Base-by-base conservation (phyloP, 1,140 invertebrate species). In the Drosophila melanica region DNA sequence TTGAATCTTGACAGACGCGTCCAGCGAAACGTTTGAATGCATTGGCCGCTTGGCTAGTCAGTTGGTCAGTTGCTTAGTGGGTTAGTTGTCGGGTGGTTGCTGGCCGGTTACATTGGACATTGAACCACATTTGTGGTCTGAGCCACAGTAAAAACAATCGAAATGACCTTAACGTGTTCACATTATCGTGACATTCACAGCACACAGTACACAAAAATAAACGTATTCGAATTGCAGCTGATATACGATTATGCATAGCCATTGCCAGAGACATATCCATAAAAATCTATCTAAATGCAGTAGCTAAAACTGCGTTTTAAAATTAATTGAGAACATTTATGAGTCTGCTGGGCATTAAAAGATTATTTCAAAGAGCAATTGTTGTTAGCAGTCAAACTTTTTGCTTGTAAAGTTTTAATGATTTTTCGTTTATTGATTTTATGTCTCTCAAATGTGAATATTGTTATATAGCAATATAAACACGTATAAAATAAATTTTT, bases 21-120 rank as follows among this genome's bases (percentile, higher is more conserved):
- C 63, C 65, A 72, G 58, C 78, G 73, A 86, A 55, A 81, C 78
- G 79, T 78, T 81, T 87, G 62, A 82, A 65, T 84, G 71, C 59
- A 75, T 71, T 74, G 77, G 51, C 30, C 55, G 54, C 44, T 62
- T 69, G 41, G 58, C 47, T 35, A 54, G 62, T 67, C 62, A 72
- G 57, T 79, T 42, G 47, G 75, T 55, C 77, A 64, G 75, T 82
- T 54, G 71, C 54, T 65, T 58, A 63, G 58, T 68, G 68, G 54
- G 33, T 50, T 54, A 50, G 65, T 58, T 53, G 14, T 54, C 11
- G 48, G 33, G 33, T 18, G 27, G 27, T 57, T 16, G 54, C 6
- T 74, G 41, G 59, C 39, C 55, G 69, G 50, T 58, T 76, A 74
- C 77, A 73, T 67, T 87, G 79, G 84, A 89, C 82, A 89, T 86